phyloP scores from a whole-genome alignment of 2,797 vertebrate genomes.

The Poeciliopsis presidionis region DNA sequence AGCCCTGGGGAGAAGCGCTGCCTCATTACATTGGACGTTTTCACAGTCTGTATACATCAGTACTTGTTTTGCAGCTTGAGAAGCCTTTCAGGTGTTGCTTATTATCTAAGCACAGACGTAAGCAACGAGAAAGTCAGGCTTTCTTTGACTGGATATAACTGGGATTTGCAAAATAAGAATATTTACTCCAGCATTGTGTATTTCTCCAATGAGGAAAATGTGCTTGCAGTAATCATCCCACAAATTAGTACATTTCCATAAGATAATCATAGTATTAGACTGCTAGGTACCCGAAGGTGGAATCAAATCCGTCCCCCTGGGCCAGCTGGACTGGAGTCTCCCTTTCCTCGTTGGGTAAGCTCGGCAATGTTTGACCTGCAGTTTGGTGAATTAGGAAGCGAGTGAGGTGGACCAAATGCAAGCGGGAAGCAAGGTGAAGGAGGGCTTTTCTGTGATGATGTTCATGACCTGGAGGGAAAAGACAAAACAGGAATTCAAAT shows the following conservation, averaged over 20 bases:
- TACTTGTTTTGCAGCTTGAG: neutral
- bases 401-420: conserved; percentile 83
- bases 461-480: conserved; percentile 60
- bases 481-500: neutral
- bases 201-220: neutral
- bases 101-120: neutral
- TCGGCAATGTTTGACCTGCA: conserved; percentile 74
- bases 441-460: conserved; percentile 78
- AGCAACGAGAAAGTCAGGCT: neutral
- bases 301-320: conserved; percentile 67
- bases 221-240: neutral
- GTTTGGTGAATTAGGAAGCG: conserved; percentile 83
- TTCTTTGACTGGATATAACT: neutral
- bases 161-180: neutral
- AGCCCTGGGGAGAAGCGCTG: neutral
- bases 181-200: neutral
- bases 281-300: conserved; percentile 70
- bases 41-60: neutral
- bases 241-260: neutral
- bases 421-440: conserved; percentile 82
- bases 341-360: conserved; percentile 79
- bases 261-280: conserved; percentile 72
- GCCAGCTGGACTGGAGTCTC: conserved; percentile 81
- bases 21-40: conserved; percentile 2
- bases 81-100: conserved; percentile 1